These are phyloP conservation scores for Thryonomys swinderianus DNA, from an alignment of 2,113 vertebrate species.

Conservation along the genomic window DNA sequence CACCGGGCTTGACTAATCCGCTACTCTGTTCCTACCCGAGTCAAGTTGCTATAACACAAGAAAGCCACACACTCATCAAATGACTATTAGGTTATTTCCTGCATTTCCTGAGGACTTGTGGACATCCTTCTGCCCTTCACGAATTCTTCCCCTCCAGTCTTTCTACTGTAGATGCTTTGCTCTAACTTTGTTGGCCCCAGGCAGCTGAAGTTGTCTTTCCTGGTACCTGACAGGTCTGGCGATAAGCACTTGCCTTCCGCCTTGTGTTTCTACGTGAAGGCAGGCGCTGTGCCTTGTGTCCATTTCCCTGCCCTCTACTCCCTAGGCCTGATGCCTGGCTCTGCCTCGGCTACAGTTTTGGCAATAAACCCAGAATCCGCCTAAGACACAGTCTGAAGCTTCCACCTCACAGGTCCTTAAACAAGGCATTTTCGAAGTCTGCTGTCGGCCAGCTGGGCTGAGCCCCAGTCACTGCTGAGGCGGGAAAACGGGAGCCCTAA, in stretches of 20 bases:
- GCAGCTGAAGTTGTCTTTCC: too few relatives aligned
- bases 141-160: not conserved
- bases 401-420: not conserved
- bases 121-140: not conserved
- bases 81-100: not conserved
- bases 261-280: not conserved
- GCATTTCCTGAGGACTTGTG: too few relatives aligned
- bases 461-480: not conserved
- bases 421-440: not conserved
- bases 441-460: not conserved
- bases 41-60: not conserved
- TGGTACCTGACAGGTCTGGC: not conserved
- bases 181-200: not conserved
- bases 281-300: fast-evolving
- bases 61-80: not conserved
- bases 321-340: not conserved
- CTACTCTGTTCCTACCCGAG: not conserved
- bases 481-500: not conserved
- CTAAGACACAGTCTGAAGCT: too few relatives aligned
- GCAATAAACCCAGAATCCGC: not conserved
- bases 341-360: not conserved
- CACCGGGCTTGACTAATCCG: not conserved
- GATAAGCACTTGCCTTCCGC: not conserved
- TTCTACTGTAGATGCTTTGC: not conserved
- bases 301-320: not conserved